Base-by-base conservation (phyloP, 92 coral and sea anemone genomes). In the Actinostola sp. region DNA sequence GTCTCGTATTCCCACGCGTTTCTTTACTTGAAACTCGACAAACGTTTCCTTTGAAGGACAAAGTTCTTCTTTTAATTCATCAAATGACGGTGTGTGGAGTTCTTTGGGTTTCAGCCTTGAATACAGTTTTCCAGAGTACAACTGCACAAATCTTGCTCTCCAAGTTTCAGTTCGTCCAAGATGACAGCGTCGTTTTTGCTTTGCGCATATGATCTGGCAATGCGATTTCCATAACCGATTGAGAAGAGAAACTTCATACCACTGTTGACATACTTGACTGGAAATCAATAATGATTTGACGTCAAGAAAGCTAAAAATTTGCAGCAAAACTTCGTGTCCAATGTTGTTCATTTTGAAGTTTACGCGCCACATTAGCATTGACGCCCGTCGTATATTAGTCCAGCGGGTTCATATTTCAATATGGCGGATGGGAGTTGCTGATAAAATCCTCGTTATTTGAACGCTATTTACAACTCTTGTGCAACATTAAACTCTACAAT, bases 151-250 rank as follows among this genome's bases (percentile, higher is more conserved):
- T 59, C 93, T 86, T 12, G 57, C 66, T 67, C 52, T 80, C 93
- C 94, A 89, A 14, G 50, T 61, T 45, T 66, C 70, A 0, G 89
- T 87, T 65, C 93, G 68, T 10, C 94, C 94, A 36, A 89, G 86
- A 66, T 84, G 94, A 43, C 57, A 51, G 33, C 62, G 49, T 11
- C 82, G 65, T 25, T 80, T 80, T 35, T 86, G 87, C 48, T 51
- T 39, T 71, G 49, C 71, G 53, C 93, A 89, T 54, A 65, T 48
- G 42, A 65, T 31, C 12, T 25, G 36, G 1, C 75, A 86, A 9
- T 67, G 90, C 66, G 80, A 61, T 81, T 81, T 84, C 90, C 90
- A 89, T 39, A 89, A 72, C 8, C 70, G 35, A 56, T 76, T 84
- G 70, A 70, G 23, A 67, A 44, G 60, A 14, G 90, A 77, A 34